Conservation (phyloP, 1,140 invertebrate genomes). For the Mizuhopecten yessoensis region DNA sequence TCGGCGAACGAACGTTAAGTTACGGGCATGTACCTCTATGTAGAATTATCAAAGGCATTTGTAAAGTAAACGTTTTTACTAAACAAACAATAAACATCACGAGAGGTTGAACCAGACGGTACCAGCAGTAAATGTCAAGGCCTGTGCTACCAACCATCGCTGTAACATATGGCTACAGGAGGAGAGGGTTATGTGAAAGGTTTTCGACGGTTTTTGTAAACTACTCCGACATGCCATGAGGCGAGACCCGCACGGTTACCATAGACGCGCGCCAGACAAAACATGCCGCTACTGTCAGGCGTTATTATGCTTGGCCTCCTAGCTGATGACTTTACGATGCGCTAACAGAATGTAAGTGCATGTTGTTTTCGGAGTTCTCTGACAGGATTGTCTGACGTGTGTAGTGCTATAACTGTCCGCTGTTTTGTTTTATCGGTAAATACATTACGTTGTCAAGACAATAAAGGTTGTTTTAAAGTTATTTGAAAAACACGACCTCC, state of each 20-base stretch:
- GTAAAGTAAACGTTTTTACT: neutral
- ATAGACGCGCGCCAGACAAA: neutral
- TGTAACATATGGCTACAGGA: neutral
- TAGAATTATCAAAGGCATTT: neutral
- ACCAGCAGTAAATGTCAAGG: neutral
- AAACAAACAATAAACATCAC: neutral
- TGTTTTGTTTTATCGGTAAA: neutral
- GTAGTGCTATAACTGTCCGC: neutral
- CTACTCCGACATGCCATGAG: neutral
- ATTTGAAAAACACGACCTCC: neutral
- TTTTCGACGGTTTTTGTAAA: neutral
- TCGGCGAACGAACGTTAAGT: too few species aligned
- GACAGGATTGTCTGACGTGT: neutral
- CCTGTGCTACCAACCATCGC: neutral
- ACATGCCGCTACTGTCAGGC: neutral
- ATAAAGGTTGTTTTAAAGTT: neutral
- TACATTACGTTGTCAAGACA: neutral
- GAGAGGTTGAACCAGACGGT: neutral
- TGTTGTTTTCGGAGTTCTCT: neutral
- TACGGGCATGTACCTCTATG: too few species aligned
- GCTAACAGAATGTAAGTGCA: neutral
- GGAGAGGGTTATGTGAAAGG: neutral
- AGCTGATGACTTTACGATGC: conserved; percentile 5
- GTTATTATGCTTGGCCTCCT: neutral
- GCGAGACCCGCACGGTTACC: neutral